Evolutionary conservation across 1,140 invertebrate genomes (phyloP).

Genomic region (Drosophila nasuta): DNA sequence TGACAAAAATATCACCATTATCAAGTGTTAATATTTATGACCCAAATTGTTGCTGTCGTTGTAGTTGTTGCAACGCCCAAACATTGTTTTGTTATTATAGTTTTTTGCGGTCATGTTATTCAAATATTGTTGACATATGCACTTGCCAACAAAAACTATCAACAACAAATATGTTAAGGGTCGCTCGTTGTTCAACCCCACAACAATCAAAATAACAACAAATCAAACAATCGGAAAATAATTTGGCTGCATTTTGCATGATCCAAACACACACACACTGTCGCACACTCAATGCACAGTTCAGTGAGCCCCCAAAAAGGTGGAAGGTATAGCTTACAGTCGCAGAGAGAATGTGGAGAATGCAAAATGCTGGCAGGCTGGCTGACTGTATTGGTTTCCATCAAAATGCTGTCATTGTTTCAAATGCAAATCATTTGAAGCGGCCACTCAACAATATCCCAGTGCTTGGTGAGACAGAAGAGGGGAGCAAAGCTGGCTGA

Average conservation of each 20-base stretch:
- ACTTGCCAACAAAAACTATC: constrained; percentile 39
- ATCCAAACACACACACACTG: constrained; percentile 13
- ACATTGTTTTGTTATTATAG: neutral
- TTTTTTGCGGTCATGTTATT: constrained; percentile 32
- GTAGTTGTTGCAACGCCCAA: constrained; percentile 16
- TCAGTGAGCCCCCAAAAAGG: neutral
- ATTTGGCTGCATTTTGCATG: constrained; percentile 66
- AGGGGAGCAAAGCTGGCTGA: no score
- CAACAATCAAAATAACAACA: constrained; percentile 50
- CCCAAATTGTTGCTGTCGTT: constrained; percentile 28
- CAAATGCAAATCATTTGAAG: constrained; percentile 71
- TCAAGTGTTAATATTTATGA: constrained; percentile 55
- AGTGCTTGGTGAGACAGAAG: neutral
- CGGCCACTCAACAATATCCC: constrained; percentile 56
- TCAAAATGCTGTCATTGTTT: constrained; percentile 67
- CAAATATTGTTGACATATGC: constrained; percentile 50
- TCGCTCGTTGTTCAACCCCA: neutral
- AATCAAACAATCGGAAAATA: constrained; percentile 66
- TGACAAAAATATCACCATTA: constrained; percentile 47
- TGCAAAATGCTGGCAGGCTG: neutral
- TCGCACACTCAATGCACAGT: constrained; percentile 44
- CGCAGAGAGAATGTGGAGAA: neutral
- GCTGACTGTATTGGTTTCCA: constrained; percentile 23
- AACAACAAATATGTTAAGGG: constrained; percentile 38
- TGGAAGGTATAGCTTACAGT: neutral